Percentiles rank a stretch among this genome's conserved stretches.
phyloP scores from a whole-genome alignment of 2,888 invertebrate genomes.

The Buathra laborator region DNA sequence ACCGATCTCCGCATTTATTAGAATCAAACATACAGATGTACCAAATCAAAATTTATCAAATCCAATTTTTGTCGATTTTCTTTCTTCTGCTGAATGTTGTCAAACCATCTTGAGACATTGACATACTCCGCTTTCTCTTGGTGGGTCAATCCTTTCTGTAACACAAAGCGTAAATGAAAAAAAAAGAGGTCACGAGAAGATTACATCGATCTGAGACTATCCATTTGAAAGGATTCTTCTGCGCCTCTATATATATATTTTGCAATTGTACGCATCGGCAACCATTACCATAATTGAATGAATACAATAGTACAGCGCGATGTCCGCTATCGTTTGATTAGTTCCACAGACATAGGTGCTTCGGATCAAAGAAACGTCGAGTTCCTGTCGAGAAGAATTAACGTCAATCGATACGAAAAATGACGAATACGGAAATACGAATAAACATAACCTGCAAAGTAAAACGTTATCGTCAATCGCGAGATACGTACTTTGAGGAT shows the following conservation, averaged over 20 bases:
- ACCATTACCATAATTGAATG: slow-evolving; percentile 89
- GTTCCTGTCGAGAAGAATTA: slow-evolving; percentile 84
- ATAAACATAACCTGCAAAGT: too few species aligned
- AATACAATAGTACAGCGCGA: slow-evolving; percentile 89
- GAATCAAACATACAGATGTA: slow-evolving; percentile 79
- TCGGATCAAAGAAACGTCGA: slow-evolving; percentile 86
- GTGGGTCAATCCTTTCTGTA: slow-evolving; percentile 88
- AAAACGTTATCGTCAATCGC: too few species aligned
- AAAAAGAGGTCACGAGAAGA: slow-evolving; percentile 54
- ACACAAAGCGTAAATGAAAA: slow-evolving; percentile 73
- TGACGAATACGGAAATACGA: too few species aligned
- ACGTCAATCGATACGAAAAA: neutral
- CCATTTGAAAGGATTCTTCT: slow-evolving; percentile 70
- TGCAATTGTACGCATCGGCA: slow-evolving; percentile 18
- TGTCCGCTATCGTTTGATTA: slow-evolving; percentile 89
- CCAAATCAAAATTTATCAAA: slow-evolving; percentile 85
- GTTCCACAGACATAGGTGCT: slow-evolving; percentile 88
- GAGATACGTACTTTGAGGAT: slow-evolving; percentile 85
- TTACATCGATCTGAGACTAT: slow-evolving; percentile 71
- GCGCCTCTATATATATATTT: slow-evolving; percentile 6
- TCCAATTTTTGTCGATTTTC: slow-evolving; percentile 87
- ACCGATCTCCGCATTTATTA: slow-evolving; percentile 2
- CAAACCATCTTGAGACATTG: slow-evolving; percentile 92
- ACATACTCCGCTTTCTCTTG: slow-evolving; percentile 90
- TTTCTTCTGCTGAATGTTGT: slow-evolving; percentile 90